Base-by-base conservation (phyloP, 2,797 vertebrate genomes). In the Psittacula echo region DNA sequence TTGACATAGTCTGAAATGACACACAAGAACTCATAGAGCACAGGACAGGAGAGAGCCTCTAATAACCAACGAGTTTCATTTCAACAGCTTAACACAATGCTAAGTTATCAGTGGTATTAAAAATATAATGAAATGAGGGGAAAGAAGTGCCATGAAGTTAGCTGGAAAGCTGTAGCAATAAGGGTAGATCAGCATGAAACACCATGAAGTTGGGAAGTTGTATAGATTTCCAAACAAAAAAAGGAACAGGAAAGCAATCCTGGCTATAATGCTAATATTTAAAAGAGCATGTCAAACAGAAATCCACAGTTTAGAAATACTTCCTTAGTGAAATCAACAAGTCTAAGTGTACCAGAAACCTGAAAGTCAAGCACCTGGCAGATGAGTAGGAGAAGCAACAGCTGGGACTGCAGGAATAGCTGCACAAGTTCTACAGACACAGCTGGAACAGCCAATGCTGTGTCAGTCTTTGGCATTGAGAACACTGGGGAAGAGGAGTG, bases 251-350 rank as follows among this genome's bases (percentile, higher is more conserved):
- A 95, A 94, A 90, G 42, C 48, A 80, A 90, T 39, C 27, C 18
- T 23, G 88, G 48, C 41, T 86, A 18, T 50, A 90, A 79, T 4
- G 13, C 47, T 39, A 96, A 94, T 87, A 76, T 85, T 94, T 94
- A 71, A 78, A 75, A 75, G 61, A 85, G 22, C 34, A 77, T 72
- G 61, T 50, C 68, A 94, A 94, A 95, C 81, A 93, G 77, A 87
- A 93, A 85, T 37, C 19, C 45, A 62, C 6, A 62, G 83, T 76
- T 87, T 76, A 86, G 56, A 89, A 90, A 85, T 62, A 87, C 26
- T 80, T 93, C 47, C 62, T 65, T 30, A 27, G 53, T 42, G 62
- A 87, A 89, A 90, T 87, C 86, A 94, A 7, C 60, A 92, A 89
- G 60, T 47, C 45, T 50, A 88, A 88, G 26, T 6, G 13, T 24